Percentiles rank a stretch among this genome's conserved stretches.
Evolutionary conservation across 1,140 invertebrate genomes (phyloP).

Genomic region (Cephus cinctus): DNA sequence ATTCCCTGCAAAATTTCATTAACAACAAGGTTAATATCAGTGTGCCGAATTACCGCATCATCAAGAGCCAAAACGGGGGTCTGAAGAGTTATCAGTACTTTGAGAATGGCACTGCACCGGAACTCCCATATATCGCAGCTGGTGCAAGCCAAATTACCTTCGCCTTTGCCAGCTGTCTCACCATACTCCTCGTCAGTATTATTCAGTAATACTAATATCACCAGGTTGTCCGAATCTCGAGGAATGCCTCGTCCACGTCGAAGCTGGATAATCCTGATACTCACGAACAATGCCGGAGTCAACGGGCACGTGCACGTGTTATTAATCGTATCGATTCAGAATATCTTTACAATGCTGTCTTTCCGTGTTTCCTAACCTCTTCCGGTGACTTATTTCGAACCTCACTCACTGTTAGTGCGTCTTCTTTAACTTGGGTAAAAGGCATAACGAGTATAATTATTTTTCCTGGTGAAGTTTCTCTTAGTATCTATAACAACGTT

Average conservation of each 20-base stretch:
- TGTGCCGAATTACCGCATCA: slow-evolving; percentile 63
- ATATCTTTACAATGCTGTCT: neutral
- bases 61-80: slow-evolving; percentile 54
- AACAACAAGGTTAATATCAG: slow-evolving; percentile 55
- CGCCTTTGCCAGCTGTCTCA: slow-evolving; percentile 14
- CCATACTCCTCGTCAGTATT: slow-evolving; percentile 12
- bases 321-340: slow-evolving; percentile 6
- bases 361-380: neutral
- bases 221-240: too few species aligned
- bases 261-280: slow-evolving; percentile 8
- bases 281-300: too few species aligned
- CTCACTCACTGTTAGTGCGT: too few species aligned
- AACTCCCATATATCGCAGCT: slow-evolving; percentile 38
- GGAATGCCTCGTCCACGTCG: neutral
- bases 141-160: slow-evolving; percentile 24
- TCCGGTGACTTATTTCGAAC: too few species aligned
- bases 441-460: too few species aligned
- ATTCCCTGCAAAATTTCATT: slow-evolving; percentile 65
- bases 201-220: too few species aligned
- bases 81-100: slow-evolving; percentile 66
- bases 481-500: too few species aligned
- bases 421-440: too few species aligned
- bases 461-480: too few species aligned
- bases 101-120: slow-evolving; percentile 41
- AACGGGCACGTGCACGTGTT: slow-evolving; percentile 7